phyloP scores from a whole-genome alignment of 2,113 vertebrate genomes.

The Antechinus flavipes region DNA sequence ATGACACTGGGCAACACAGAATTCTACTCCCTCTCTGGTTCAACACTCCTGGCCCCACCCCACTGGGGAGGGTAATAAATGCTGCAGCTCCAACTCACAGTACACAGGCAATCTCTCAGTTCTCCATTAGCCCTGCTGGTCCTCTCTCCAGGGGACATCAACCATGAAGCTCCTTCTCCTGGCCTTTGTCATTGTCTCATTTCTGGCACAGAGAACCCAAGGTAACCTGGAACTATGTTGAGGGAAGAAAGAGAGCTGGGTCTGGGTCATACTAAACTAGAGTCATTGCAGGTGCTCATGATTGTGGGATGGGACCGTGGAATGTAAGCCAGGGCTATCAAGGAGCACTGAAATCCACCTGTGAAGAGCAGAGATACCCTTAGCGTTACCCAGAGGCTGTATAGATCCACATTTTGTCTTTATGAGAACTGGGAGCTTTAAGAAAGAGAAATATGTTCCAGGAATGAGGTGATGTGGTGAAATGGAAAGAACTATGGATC shows the following conservation, averaged over 20 bases:
- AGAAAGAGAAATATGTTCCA: background rate
- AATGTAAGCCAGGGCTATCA: background rate
- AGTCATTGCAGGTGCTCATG: background rate
- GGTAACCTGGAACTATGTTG: conserved; percentile 47
- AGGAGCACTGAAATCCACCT: background rate
- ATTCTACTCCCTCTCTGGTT: conserved; percentile 19
- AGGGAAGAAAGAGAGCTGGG: conserved; percentile 17
- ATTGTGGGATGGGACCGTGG: background rate
- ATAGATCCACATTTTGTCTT: background rate
- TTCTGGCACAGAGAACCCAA: conserved; percentile 67
- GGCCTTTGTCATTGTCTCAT: conserved; percentile 63
- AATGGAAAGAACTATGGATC: background rate
- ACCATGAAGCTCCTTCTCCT: conserved; percentile 73
- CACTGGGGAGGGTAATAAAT: conserved; percentile 65
- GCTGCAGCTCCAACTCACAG: conserved; percentile 35
- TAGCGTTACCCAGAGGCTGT: background rate
- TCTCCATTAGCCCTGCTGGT: background rate
- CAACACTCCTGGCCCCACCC: conserved; percentile 62
- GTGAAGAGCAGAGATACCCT: background rate
- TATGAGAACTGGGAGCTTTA: background rate
- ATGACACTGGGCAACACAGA: background rate
- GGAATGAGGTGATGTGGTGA: background rate
- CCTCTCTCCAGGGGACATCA: background rate
- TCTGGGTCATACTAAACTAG: background rate
- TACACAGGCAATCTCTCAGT: conserved; percentile 5